Base-by-base conservation (phyloP, 2,888 invertebrate genomes). In the Neoscelio sp. region DNA sequence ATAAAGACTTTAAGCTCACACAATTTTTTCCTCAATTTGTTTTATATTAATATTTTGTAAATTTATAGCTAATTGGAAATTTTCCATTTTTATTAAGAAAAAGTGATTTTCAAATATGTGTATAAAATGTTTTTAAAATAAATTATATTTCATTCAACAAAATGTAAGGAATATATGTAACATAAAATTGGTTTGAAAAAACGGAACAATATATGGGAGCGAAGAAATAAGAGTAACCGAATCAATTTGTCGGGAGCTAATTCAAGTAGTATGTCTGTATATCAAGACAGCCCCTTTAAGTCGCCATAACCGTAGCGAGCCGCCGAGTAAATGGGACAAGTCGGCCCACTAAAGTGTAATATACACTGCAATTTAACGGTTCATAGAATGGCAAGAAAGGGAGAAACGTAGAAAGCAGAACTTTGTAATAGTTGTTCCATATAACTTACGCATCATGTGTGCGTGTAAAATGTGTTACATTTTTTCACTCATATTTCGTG, bases 241-340 rank as follows among this genome's bases (percentile, higher is more conserved):
- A 58, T 50, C 58, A 77, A 65, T 71, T 71, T 77, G 71, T 62
- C 18, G 15, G 8, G 30, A 42, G 33, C 38, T 64, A 54, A 70
- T 56, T 76, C 62, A 46, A 60, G 68, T 62, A 68, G 67, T 75
- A 58, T 30, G 67, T 60, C 44, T 54, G 52, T 42, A 35, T 75
- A 67, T 75, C 56, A 56, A 54, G 73, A 6, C 73, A 64, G 73
- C 64, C 73, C 46, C 73, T 74, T 74, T 65, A 64, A 64, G 73
- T 74, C 50, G 50, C 65, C 65, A 74, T 73, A 73, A 73, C 62
- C 54, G 13, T 64, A 73, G 62, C 73, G 38, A 40, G 48, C 17
- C 54, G 73, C 33, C 65, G 40, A 56, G 64, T 58, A 65, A 65
- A 74, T 74, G 65, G 74, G 48, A 65, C 65, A 67, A 75, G 67